Evolutionary conservation across 2,113 vertebrate species (phyloP).

Genomic region (Eonycteris spelaea): DNA sequence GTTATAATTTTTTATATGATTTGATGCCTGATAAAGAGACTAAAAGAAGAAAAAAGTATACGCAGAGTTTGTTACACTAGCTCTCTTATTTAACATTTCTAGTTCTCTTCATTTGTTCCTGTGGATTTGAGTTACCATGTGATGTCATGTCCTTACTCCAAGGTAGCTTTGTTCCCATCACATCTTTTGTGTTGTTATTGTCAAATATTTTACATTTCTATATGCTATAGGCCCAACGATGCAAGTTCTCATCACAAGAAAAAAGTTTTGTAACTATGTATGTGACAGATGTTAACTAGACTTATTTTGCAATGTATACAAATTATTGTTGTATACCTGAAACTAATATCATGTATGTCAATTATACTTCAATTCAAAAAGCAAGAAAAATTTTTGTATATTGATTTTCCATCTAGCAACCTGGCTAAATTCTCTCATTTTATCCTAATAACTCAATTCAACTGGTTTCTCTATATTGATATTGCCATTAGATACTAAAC

Average conservation of each 20-base stretch:
- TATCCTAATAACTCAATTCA: neutral
- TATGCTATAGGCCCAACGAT: neutral
- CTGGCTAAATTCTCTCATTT: neutral
- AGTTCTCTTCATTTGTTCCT: neutral
- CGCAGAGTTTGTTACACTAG: neutral
- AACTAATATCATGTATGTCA: neutral
- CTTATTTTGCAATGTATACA: neutral
- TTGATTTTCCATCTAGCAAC: neutral
- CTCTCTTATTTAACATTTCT: neutral
- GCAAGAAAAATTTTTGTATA: neutral
- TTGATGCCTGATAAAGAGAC: neutral
- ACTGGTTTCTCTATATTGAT: neutral
- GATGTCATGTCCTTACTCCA: neutral
- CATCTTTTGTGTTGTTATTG: neutral
- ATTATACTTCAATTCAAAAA: neutral
- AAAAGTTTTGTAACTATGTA: neutral
- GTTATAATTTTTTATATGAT: neutral
- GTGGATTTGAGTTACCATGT: neutral
- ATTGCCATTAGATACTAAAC: neutral
- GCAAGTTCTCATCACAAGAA: neutral
- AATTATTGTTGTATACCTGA: neutral
- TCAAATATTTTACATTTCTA: neutral
- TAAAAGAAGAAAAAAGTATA: neutral
- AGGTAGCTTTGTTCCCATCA: neutral
- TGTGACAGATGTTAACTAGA: neutral